These are phyloP conservation scores for Melolontha melolontha DNA, from an alignment of 2,888 invertebrate species.

Conservation along the genomic window DNA sequence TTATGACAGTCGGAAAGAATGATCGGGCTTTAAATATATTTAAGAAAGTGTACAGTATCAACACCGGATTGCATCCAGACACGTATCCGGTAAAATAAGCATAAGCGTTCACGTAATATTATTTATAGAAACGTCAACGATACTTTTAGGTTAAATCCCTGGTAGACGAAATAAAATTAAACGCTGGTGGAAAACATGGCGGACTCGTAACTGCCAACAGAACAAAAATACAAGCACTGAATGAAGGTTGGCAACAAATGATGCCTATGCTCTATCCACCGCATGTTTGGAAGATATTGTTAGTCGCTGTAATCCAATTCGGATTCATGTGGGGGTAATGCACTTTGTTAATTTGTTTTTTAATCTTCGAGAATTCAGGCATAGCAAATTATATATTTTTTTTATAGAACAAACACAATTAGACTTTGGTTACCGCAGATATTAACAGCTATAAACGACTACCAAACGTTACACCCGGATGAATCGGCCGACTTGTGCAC, in stretches of 20 bases:
- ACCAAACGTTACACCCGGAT: constrained; percentile 55
- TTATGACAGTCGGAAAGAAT: constrained; percentile 76
- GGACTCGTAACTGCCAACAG: constrained; percentile 53
- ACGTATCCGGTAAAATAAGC: constrained; percentile 73
- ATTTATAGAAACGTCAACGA: constrained; percentile 29
- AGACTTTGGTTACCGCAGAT: constrained; percentile 90
- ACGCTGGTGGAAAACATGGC: constrained; percentile 37
- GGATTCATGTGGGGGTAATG: constrained; percentile 75
- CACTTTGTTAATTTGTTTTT: too few species aligned
- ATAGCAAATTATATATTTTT: constrained; percentile 52
- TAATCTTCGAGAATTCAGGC: too few species aligned
- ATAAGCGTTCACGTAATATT: constrained; percentile 2
- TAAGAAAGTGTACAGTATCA: constrained; percentile 73
- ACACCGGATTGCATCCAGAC: constrained; percentile 72
- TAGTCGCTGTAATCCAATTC: constrained; percentile 75
- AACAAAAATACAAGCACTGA: constrained; percentile 66
- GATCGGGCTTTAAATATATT: constrained; percentile 76
- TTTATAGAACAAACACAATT: constrained; percentile 75
- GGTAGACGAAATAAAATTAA: constrained; percentile 54
- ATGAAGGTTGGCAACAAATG: constrained; percentile 73
- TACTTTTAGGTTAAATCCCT: constrained; percentile 57
- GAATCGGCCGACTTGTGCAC: constrained; percentile 64
- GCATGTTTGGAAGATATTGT: constrained; percentile 70
- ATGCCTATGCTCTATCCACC: constrained; percentile 75
- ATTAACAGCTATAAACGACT: constrained; percentile 75